Evolutionary conservation across 35 echinoderm and acorn worm genomes (phyloP), one percentile per base, ranked within the genome.

Genomic region (Hemicentrotus pulcherrimus): DNA sequence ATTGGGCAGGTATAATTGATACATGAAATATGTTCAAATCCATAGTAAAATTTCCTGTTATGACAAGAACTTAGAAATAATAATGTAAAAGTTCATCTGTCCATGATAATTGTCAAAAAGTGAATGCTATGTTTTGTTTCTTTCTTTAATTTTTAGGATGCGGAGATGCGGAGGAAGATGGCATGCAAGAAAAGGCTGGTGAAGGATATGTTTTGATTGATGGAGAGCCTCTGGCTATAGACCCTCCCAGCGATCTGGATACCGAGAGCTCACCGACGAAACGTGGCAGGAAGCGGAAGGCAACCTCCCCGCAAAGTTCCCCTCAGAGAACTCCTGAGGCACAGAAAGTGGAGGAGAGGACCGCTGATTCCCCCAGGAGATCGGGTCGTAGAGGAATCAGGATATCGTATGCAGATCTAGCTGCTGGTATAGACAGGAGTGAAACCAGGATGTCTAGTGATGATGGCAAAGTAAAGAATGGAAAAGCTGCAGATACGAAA

Each of bases 381-480:
- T 93, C 91, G 5, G 48, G 91, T 58, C 91, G 91, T 19, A 47
- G 48, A 58, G 91, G 91, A 58, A 93, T 93, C 19, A 93, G 91
- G 48, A 93, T 93, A 93, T 93, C 91, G 13, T 93, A 93, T 33
- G 46, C 48, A 9, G 91, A 93, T 58, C 91, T 93, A 19, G 32
- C 28, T 14, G 35, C 91, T 12, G 91, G 91, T 13, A 58, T 5
- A 31, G 91, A 93, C 91, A 47, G 91, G 46, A 93, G 91, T 30
- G 91, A 93, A 33, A 12, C 88, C 19, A 90, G 46, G 32, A 90
- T 90, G 31, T 33, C 32, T 46, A 30, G 32, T 46, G 31, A 90
- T 78, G 88, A 47, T 90, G 32, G 46, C 32, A 90, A 90, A 47
- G 46, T 2, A 31, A 41, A 90, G 32, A 13, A 47, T 90, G 65